These are phyloP conservation scores for Drosophila triauraria DNA, from an alignment of 1,140 invertebrate species.

Conservation along the genomic window DNA sequence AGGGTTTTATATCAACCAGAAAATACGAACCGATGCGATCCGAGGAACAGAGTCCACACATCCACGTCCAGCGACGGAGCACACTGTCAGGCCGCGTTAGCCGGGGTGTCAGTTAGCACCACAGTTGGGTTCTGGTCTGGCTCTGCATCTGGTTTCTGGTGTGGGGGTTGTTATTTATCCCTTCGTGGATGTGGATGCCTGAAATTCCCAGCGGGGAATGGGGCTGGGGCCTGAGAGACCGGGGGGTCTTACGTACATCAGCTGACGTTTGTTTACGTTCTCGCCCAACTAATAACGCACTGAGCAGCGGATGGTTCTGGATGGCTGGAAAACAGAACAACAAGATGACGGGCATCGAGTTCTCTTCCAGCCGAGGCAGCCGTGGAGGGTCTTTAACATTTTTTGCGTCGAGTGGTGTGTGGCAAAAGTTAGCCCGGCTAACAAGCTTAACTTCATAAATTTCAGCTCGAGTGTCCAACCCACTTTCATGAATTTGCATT, in stretches of 20 bases:
- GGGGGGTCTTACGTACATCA: conserved; percentile 58
- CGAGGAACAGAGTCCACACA: conserved; percentile 9
- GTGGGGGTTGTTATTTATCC: conserved; percentile 46
- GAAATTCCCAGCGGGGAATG: conserved; percentile 10
- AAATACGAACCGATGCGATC: conserved; percentile 12
- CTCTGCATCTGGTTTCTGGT: neutral
- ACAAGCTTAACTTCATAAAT: neutral
- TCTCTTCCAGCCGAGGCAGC: conserved; percentile 6
- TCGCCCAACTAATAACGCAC: conserved; percentile 58
- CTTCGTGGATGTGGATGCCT: conserved; percentile 9
- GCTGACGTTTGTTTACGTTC: conserved; percentile 73
- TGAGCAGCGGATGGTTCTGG: conserved; percentile 34
- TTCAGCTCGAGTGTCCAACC: neutral
- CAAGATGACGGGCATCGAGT: conserved; percentile 33
- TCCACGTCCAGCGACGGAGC: conserved; percentile 12
- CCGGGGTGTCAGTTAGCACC: conserved; percentile 56
- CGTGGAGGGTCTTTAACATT: conserved; percentile 10
- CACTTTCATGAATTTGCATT: conserved; percentile 2
- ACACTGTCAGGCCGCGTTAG: conserved; percentile 61
- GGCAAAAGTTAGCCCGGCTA: neutral
- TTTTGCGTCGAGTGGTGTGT: neutral
- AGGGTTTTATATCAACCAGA: conserved; percentile 52
- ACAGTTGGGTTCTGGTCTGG: conserved; percentile 27
- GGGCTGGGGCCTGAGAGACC: neutral
- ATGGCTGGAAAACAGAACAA: conserved; percentile 27